Evolutionary conservation across 1,140 invertebrate species (phyloP).

Genomic region (Platyura marginata): DNA sequence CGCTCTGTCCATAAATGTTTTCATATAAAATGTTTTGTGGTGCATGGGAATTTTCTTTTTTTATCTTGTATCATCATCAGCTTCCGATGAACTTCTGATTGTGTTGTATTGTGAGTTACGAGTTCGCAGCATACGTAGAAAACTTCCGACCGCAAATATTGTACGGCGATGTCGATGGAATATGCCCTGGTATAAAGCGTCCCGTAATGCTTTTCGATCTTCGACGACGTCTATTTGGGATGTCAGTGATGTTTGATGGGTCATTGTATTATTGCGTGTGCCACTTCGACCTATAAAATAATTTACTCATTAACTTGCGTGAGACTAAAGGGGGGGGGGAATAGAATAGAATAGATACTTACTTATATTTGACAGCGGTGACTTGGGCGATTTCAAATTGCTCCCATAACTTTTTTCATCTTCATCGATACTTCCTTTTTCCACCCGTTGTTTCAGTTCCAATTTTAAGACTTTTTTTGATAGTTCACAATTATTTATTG

Average conservation of each 20-base stretch:
- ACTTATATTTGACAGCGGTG: constrained; percentile 16
- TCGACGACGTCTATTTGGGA: constrained; percentile 21
- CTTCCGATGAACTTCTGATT: constrained; percentile 32
- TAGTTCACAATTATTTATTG: no score
- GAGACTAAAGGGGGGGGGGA: no score
- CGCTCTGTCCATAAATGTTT: no score
- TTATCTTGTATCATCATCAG: constrained; percentile 25
- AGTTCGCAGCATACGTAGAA: constrained; percentile 58
- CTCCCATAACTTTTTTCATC: constrained; percentile 6
- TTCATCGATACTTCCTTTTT: constrained; percentile 17
- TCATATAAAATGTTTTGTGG: no score
- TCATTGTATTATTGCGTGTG: constrained; percentile 5
- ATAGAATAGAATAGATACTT: no score
- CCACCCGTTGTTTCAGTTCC: constrained; percentile 10
- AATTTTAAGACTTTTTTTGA: constrained; percentile 50
- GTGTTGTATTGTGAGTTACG: constrained; percentile 65
- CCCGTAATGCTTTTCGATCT: constrained; percentile 26
- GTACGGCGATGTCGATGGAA: constrained; percentile 59
- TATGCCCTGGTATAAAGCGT: constrained; percentile 61
- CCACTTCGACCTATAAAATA: not conserved
- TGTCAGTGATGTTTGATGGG: constrained; percentile 23
- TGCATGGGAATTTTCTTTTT: no score
- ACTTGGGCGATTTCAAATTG: constrained; percentile 9
- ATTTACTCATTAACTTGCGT: no score
- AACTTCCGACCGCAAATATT: constrained; percentile 59